Percentiles rank a stretch among this genome's conserved stretches.
Evolutionary conservation across 2,888 invertebrate genomes (phyloP).

Genomic region (Cataglyphis rosenhaueri): DNA sequence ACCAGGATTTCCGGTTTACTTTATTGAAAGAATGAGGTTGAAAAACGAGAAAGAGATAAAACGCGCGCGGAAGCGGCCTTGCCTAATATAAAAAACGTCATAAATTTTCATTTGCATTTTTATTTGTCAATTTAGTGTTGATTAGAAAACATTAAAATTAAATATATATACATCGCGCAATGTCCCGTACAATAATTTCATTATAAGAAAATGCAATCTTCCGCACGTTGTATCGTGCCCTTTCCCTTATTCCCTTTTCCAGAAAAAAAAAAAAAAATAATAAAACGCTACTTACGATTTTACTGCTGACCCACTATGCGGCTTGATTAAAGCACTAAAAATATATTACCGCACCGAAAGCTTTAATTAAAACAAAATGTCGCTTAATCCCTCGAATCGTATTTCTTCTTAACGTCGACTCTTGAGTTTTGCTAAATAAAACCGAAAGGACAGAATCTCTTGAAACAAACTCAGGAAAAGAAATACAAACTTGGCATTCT

Average conservation of each 20-base stretch:
- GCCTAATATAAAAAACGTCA: slow-evolving; percentile 12
- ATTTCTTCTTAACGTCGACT: slow-evolving; percentile 14
- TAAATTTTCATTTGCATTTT: slow-evolving; percentile 29
- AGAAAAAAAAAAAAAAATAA: slow-evolving; percentile 25
- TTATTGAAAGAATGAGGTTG: not conserved
- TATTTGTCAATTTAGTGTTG: not conserved
- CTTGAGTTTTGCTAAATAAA: slow-evolving; percentile 6
- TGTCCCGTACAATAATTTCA: not conserved
- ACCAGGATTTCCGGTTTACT: slow-evolving; percentile 57
- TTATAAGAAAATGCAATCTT: not conserved
- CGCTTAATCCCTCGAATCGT: slow-evolving; percentile 38
- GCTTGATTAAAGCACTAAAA: slow-evolving; percentile 55
- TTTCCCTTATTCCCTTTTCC: not conserved
- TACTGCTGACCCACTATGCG: slow-evolving; percentile 16
- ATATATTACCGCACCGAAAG: slow-evolving; percentile 37
- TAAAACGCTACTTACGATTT: slow-evolving; percentile 47
- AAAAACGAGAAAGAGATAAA: not conserved
- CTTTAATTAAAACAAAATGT: slow-evolving; percentile 51
- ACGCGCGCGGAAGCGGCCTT: not conserved
- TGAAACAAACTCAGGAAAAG: not conserved
- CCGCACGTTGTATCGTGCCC: not conserved
- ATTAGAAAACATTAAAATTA: slow-evolving; percentile 14
- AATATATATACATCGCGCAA: not conserved
- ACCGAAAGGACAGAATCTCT: not conserved
- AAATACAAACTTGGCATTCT: not conserved